Evolutionary conservation across 2,797 vertebrate genomes (phyloP).

Genomic region (Fistularia commersonii): DNA sequence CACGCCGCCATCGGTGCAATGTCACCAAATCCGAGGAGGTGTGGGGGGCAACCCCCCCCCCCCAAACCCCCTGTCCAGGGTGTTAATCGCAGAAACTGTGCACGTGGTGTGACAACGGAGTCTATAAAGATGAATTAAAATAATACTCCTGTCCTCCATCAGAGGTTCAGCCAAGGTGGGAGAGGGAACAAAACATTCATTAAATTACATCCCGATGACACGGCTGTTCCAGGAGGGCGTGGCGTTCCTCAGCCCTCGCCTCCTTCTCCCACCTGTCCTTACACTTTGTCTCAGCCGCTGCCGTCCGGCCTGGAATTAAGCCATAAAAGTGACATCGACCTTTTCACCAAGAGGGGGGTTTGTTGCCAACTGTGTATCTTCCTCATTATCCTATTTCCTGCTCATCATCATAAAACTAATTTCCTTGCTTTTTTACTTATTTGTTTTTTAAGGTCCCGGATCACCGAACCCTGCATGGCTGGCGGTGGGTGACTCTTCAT

Average conservation of each 20-base stretch:
- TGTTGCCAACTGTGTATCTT: too few relatives aligned
- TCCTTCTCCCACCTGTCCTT: conserved; percentile 15
- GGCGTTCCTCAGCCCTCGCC: conserved; percentile 19
- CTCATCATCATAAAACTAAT: too few relatives aligned
- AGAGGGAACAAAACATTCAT: conserved; percentile 53
- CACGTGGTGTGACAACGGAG: conserved; percentile 18
- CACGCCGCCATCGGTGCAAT: too few relatives aligned
- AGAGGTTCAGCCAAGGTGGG: conserved; percentile 45
- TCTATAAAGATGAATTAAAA: conserved; percentile 39
- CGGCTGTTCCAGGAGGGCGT: conserved; percentile 20
- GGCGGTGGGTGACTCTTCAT: too few relatives aligned
- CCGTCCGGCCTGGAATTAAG: conserved; percentile 3
- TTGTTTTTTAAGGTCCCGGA: too few relatives aligned
- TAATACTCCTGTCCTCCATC: conserved; percentile 34
- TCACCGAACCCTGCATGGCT: too few relatives aligned
- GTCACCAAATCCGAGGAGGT: too few relatives aligned
- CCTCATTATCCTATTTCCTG: too few relatives aligned
- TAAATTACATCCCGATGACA: conserved; percentile 38
- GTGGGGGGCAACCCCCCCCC: background rate
- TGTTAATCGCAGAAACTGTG: conserved; percentile 19
- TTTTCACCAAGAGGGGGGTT: too few relatives aligned
- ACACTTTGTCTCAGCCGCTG: conserved; percentile 10
- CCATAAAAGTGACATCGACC: conserved; percentile 4
- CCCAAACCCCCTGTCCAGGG: background rate
- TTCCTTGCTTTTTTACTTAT: too few relatives aligned